Evolutionary conservation across 2,797 vertebrate species (phyloP), one percentile per base, ranked within the genome.

Genomic region (Anguilla marmorata): DNA sequence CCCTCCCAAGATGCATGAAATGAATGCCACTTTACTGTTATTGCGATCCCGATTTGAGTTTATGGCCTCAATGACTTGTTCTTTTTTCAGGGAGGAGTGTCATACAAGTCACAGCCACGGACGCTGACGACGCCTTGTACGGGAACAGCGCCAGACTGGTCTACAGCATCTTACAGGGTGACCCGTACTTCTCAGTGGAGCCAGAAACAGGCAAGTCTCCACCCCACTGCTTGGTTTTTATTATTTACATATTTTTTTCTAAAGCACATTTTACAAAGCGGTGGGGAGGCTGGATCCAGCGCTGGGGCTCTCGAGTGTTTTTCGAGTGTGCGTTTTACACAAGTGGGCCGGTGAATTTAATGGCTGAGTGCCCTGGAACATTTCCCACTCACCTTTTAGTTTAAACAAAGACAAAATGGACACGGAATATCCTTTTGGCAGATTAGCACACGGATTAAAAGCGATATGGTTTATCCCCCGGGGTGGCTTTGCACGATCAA

Each of bases 111-210:
- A 99, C 97, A 33, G 98, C 98, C 45, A 97, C 97, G 4, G 98
- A 99, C n/a, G 98, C 97, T 76, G 98, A 99, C 89, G 98, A 99
- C 89, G 96, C 97, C 45, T 97, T 98, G 92, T 99, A 99, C 12
- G 98, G 98, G 48, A 96, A 96, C 91, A 98, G 98, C 41, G 98
- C 98, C 86, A 98, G 97, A 92, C 85, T 99, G 90, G 96, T 98
- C 58, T 99, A 99, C 93, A 99, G 98, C 89, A 98, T 99, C 91
- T 97, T 97, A 83, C 97, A 98, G 93, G 98, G 98, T 86, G 97
- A 99, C 58, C 98, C 98, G 0, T 99, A 99, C 94, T 99, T 99
- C 93, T 98, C 98, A 0, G 98, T 99, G 91, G 98, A 99, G 93
- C 97, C 98, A 48, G 97, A 97, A 91, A 98, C 98, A 96, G 98